Base-by-base conservation (phyloP, 1,140 invertebrate genomes). In the Monomorium pharaonis region DNA sequence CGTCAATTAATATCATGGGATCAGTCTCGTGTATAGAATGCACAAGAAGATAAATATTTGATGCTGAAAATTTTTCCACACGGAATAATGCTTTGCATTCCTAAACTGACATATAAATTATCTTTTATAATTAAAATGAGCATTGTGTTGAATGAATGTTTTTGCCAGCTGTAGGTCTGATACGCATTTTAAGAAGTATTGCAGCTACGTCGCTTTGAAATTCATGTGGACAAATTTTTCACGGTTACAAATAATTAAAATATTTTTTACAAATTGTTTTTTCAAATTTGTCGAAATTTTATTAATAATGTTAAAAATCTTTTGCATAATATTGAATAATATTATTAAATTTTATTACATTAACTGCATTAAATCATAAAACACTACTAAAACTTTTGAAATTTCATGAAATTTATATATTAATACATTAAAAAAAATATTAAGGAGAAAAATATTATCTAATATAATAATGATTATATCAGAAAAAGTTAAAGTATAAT, bases 121-220 rank as follows among this genome's bases (percentile, higher is more conserved):
- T 42, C 21, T 67, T 78, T 69, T 80, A 51, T 51, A 9, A 80
- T 42, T 77, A 77, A 77, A 77, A 77, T 69, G 21, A 54, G 21
- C 30, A 37, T 69, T 37, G 56, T 24, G 4, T 14, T 27, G 18
- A 33, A 24, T 16, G 12, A 78, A 37, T 7, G 14, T 78, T 65
- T 10, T 47, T 76, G 9, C 18, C 14, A 78, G 12, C 14, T 77
- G 12, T 37, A 3, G 9, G 7, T 37, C 37, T 63, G 21, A 76
- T 60, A 42, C 4, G 2, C 21, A 30, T 62, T 30, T 58, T 42
- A 44, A 27, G 1, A 44, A 27, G 1, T n/a, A n/a, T 60, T 9
- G 18, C 10, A 44, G 24, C 2, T 7, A 37, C 37, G 37, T 37
- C 37, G n/a, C 21, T 14, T 2, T 27, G 14, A 21, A 76, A 5